Base-by-base conservation (phyloP, 1,140 invertebrate species). In the Orius laevigatus region DNA sequence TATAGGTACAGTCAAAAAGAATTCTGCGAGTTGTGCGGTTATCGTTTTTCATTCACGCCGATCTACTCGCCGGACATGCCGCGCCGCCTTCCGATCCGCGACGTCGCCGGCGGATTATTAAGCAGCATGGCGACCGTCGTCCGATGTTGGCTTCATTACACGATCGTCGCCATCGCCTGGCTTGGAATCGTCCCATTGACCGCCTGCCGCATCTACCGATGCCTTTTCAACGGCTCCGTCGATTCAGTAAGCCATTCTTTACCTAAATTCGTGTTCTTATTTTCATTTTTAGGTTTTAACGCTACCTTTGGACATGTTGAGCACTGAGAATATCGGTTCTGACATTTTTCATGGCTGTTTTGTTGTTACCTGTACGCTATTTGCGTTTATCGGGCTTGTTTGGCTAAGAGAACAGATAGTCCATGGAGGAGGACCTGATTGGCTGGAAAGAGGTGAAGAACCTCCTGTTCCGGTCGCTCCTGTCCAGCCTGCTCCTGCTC, bases 31-130 rank as follows among this genome's bases (percentile, higher is more conserved):
- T 69, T 99, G 53, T 99, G 96, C 64, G 92, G 93, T 54, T 86
- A 98, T 63, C 77, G 51, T 31, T 98, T 97, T 68, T 92, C 92
- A 2, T 99, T 99, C 62, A 93, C 89, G 60, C 94, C 95, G 49
- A 98, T 99, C 55, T 99, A 98, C 69, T 92, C 92, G 8, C 89
- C 93, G 16, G 93, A 98, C 62, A 99, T 98, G 95, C 95, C 95
- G 8, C 80, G 94, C 41, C 72, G 94, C 50, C 66, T 99, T 53
- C 95, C 95, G 0, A 69, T 98, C 16, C 75, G 77, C 54, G 91
- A 94, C 63, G 86, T 95, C 1, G 71, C 91, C 1, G 81, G 79
- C 48, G 93, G 94, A 1, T 66, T 98, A 14, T 71, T 95, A 40
- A 77, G 79, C 3, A 96, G 90, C 53, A 75, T 97, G 6, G 78